Base-by-base conservation (phyloP, 2,797 vertebrate species). In the Sebastes minor region DNA sequence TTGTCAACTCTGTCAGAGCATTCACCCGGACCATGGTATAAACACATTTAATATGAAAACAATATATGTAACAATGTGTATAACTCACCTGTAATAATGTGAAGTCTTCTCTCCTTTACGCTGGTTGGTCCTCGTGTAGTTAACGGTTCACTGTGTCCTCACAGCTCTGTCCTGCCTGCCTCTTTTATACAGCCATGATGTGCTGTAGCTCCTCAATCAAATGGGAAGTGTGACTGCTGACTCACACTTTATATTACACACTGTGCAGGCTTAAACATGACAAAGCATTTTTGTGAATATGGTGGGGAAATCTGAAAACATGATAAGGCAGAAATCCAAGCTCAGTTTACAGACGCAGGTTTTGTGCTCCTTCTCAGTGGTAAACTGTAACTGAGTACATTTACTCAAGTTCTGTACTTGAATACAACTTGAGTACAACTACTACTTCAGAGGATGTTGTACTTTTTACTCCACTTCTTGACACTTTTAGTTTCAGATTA, bases 161-260 rank as follows among this genome's bases (percentile, higher is more conserved):
- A 25, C 67, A 3, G 25, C 10, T 52, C 38, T 6, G 59, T 38
- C 12, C 32, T 11, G 32, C 38, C 55, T 22, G 46, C 8, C 79
- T 89, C 91, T 93, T 95, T 23, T 62, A 94, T 94, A 89, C 13
- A 10, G 2, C 5, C n/a, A 1, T 0, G 27, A 38, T n/a, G 14
- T 38, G n/a, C 46, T 30, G 27, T 1, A 7, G 70, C 38, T 61
- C 85, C 80, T 74, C 65, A 81, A 67, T 71, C 46, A 81, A 68
- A 86, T 1, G 30, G 89, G 94, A 96, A 94, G 85, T 90, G 93
- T 71, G 81, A 92, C 30, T 84, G 86, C 87, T 90, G 91, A 87
- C 67, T 88, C 81, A 81, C 20, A 12, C 16, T 46, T 73, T 23
- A 25, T 49, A 28, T 10, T 28, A 76, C 28, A 61, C 1, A 2